A percentile compares a stretch with the other conserved stretches of the same genome.
phyloP scores from a whole-genome alignment of 2,113 vertebrate species.

The Brevimyrus niger region DNA sequence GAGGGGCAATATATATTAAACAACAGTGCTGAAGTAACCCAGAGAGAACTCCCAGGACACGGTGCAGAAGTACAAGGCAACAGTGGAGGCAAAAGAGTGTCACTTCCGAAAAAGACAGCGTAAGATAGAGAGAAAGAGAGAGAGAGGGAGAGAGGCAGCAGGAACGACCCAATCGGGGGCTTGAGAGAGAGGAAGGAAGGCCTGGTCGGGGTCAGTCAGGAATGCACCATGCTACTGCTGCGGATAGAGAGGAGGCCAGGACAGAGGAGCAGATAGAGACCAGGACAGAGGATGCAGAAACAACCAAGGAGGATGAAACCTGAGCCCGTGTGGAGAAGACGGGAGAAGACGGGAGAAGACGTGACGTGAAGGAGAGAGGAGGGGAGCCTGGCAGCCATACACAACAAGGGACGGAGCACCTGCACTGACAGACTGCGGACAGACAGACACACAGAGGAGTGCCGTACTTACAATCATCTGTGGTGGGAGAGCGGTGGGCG shows the following conservation, averaged over 20 bases:
- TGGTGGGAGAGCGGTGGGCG: slow-evolving; percentile 66
- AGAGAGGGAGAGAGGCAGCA: slow-evolving; percentile 21
- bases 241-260: slow-evolving; percentile 9
- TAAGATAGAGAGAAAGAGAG: slow-evolving; percentile 21
- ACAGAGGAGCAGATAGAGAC: slow-evolving; percentile 43
- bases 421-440: slow-evolving; percentile 74
- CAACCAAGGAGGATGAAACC: slow-evolving; percentile 34
- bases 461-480: slow-evolving; percentile 99
- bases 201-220: slow-evolving; percentile 54
- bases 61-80: slow-evolving; percentile 54
- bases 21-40: slow-evolving; percentile 41
- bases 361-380: slow-evolving; percentile 42
- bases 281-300: slow-evolving; percentile 33
- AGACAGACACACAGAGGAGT: slow-evolving; percentile 83
- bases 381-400: slow-evolving; percentile 68
- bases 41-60: slow-evolving; percentile 40
- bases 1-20: slow-evolving; percentile 38
- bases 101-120: slow-evolving; percentile 51
- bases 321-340: neutral
- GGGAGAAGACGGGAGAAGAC: slow-evolving; percentile 20
- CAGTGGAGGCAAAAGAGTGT: slow-evolving; percentile 41
- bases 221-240: slow-evolving; percentile 70
- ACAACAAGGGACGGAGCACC: slow-evolving; percentile 67
- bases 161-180: slow-evolving; percentile 24
- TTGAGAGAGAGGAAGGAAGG: neutral